These are phyloP conservation scores for Romanogobio albipinnatus DNA, from an alignment of 2,113 vertebrate genomes.

Conservation along the genomic window DNA sequence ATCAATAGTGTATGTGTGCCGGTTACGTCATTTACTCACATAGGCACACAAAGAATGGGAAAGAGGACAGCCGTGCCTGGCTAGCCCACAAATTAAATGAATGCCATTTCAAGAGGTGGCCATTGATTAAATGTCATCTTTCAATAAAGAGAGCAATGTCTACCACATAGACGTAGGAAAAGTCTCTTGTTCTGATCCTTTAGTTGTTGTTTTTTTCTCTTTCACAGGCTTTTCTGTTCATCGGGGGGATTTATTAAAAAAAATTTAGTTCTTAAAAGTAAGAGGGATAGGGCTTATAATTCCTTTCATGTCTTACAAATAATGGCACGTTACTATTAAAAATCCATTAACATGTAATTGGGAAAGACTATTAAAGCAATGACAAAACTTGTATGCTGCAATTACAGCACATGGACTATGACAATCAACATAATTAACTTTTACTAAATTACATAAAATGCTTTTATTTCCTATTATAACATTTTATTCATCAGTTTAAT, in stretches of 20 bases:
- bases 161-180: slow-evolving; percentile 24
- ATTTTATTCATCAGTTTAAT: neutral
- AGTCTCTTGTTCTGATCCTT: slow-evolving; percentile 16
- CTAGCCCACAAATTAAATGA: slow-evolving; percentile 47
- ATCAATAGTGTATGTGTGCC: slow-evolving; percentile 49
- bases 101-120: slow-evolving; percentile 48
- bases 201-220: neutral
- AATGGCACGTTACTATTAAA: slow-evolving; percentile 35
- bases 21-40: slow-evolving; percentile 33
- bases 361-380: slow-evolving; percentile 34
- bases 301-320: slow-evolving; percentile 29
- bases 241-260: neutral
- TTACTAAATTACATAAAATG: slow-evolving; percentile 12
- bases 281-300: slow-evolving; percentile 26
- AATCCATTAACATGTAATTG: slow-evolving; percentile 37
- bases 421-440: slow-evolving; percentile 6
- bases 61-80: slow-evolving; percentile 39
- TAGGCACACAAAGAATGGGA: slow-evolving; percentile 19
- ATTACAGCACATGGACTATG: slow-evolving; percentile 22
- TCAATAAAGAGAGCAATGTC: slow-evolving; percentile 27
- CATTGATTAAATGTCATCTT: slow-evolving; percentile 42
- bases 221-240: neutral
- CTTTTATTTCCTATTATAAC: neutral
- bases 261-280: slow-evolving; percentile 20
- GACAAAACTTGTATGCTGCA: slow-evolving; percentile 11